Base-by-base conservation (phyloP, 1,140 invertebrate genomes). In the Ips typographus region DNA sequence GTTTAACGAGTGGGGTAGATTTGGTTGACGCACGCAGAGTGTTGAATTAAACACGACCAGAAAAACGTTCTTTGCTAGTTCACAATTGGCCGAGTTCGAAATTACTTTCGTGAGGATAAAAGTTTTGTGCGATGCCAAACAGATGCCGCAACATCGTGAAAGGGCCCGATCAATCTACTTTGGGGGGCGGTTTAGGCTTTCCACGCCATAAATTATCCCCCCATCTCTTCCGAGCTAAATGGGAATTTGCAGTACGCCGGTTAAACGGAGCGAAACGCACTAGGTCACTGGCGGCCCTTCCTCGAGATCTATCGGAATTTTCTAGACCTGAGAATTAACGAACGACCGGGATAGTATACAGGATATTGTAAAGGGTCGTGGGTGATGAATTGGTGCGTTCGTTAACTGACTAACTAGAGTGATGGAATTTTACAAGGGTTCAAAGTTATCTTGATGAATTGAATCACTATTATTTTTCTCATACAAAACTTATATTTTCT, bases 131-230 rank as follows among this genome's bases (percentile, higher is more conserved):
- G 40, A 62, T 51, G 47, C 47, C 60, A 52, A 62, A 62, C 60
- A 52, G 47, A 62, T 62, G 60, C 58, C 58, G 58, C 58, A 60
- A 60, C 58, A 44, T 60, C 40, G n/a, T 60, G 58, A 60, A 60
- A 60, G 58, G 43, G 47, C 40, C 44, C 44, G 60, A 62, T 62
- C 60, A 62, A 62, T 62, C 47, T 62, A 62, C 42, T 60, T 62
- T 52, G n/a, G 52, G 44, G 58, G 60, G 44, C 60, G 60, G 60
- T 52, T 62, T 62, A 62, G 60, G 60, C 60, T 62, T 62, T 62
- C 60, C 60, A 40, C 60, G 39, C 47, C 43, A 62, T 62, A 62
- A 62, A 62, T 62, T 62, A 62, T 52, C 60, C 37, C 60, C 43
- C 22, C 52, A 62, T 52, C 60, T 39, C 60, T 36, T 36, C 49